Evolutionary conservation across 2,888 invertebrate species (phyloP).

Genomic region (Eupithecia abbreviata): DNA sequence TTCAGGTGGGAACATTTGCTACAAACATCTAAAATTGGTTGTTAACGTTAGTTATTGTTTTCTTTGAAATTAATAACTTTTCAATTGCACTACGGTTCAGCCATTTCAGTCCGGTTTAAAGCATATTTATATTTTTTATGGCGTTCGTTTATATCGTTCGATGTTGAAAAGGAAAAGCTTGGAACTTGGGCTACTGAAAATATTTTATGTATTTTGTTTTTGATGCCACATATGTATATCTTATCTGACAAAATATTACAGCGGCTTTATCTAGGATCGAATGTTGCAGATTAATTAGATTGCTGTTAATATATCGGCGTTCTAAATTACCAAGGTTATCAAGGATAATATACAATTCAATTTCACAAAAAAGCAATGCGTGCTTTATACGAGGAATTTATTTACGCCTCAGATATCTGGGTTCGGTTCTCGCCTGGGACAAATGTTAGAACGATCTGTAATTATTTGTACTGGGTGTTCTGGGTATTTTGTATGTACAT

Average conservation of each 20-base stretch:
- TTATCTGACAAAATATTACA: conserved; percentile 20
- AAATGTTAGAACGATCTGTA: no score
- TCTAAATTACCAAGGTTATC: background rate
- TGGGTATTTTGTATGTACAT: no score
- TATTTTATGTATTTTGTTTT: conserved; percentile 9
- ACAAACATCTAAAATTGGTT: background rate
- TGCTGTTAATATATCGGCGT: conserved; percentile 1
- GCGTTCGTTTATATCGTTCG: conserved; percentile 1
- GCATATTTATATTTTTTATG: conserved; percentile 4
- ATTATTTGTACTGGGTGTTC: no score
- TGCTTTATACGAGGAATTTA: background rate
- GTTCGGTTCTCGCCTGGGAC: no score
- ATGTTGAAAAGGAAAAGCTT: conserved; percentile 12
- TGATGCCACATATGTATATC: conserved; percentile 7
- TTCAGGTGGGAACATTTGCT: conserved; percentile 48
- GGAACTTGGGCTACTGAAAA: background rate
- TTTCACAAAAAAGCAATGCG: background rate
- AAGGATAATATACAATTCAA: background rate
- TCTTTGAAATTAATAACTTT: background rate
- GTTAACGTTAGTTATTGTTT: background rate
- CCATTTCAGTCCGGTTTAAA: background rate
- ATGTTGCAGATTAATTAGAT: conserved; percentile 16
- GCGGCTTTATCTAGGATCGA: conserved; percentile 19
- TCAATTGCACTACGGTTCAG: background rate
- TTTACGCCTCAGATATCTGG: no score